These are phyloP conservation scores for Masticophis lateralis DNA, from an alignment of 2,797 vertebrate species.

Conservation along the genomic window DNA sequence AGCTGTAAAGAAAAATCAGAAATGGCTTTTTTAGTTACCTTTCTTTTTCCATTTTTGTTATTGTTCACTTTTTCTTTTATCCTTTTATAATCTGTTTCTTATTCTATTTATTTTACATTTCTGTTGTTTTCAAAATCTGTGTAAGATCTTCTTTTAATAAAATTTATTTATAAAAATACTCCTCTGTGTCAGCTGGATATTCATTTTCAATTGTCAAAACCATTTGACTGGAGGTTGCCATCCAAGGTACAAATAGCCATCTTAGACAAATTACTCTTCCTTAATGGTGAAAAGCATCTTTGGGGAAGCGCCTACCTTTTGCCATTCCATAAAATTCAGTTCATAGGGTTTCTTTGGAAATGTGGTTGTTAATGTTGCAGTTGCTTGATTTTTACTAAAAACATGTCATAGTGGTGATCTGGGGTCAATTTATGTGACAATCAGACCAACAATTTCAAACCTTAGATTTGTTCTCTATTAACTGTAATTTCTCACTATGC, in stretches of 20 bases:
- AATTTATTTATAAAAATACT: neutral
- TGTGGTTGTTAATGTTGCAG: neutral
- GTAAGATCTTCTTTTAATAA: neutral
- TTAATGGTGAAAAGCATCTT: neutral
- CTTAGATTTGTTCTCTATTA: neutral
- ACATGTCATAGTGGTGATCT: neutral
- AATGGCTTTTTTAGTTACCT: neutral
- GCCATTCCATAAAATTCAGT: neutral
- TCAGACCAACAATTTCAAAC: neutral
- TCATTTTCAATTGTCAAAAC: neutral
- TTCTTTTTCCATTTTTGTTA: neutral
- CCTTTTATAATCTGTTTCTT: neutral
- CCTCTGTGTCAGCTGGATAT: neutral
- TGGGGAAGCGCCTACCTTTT: neutral
- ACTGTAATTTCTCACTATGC: neutral
- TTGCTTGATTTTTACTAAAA: neutral
- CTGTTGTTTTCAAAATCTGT: neutral
- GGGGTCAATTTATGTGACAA: neutral
- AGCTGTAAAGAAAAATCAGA: neutral
- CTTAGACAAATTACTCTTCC: neutral
- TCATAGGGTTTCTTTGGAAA: neutral
- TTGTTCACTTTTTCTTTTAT: neutral
- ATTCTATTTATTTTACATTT: neutral
- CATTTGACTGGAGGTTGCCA: neutral
- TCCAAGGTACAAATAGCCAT: neutral